These are phyloP conservation scores for Oscheius sp. DNA, from an alignment of 2,888 invertebrate species.

Conservation along the genomic window DNA sequence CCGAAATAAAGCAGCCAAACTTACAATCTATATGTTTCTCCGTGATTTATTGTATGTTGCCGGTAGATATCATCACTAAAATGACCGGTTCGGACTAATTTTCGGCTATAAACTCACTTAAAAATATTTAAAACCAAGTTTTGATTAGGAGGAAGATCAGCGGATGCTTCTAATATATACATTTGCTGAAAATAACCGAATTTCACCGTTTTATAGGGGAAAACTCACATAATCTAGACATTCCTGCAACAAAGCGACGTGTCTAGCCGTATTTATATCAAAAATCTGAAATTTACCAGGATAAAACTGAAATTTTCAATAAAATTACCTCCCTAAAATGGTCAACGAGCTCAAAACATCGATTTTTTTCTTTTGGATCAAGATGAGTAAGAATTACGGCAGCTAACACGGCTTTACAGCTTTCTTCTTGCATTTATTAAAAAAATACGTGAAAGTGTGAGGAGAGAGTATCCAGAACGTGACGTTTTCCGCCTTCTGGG, in stretches of 20 bases:
- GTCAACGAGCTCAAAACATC: conserved; percentile 21
- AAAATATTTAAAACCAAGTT: conserved; percentile 30
- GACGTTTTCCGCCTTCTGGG: conserved; percentile 4
- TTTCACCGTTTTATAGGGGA: neutral
- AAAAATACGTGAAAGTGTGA: too few species aligned
- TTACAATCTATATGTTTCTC: conserved; percentile 30
- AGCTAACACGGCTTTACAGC: conserved; percentile 25
- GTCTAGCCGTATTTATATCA: neutral
- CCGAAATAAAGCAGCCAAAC: neutral
- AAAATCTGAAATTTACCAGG: conserved; percentile 4
- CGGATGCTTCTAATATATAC: conserved; percentile 30
- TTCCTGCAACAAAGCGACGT: conserved; percentile 28
- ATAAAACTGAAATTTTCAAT: neutral
- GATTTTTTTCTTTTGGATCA: conserved; percentile 20
- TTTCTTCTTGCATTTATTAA: conserved; percentile 14
- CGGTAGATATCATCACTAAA: conserved; percentile 37
- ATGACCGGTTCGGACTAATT: neutral
- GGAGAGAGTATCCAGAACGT: neutral
- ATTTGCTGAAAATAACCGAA: conserved; percentile 20
- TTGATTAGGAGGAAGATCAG: conserved; percentile 35
- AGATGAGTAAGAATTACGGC: conserved; percentile 19
- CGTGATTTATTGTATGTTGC: conserved; percentile 35
- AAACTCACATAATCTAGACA: conserved; percentile 24
- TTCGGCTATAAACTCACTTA: neutral
- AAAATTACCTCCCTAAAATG: conserved; percentile 27